Conservation (phyloP, 2,797 vertebrate genomes). For the Sciaenops ocellatus region DNA sequence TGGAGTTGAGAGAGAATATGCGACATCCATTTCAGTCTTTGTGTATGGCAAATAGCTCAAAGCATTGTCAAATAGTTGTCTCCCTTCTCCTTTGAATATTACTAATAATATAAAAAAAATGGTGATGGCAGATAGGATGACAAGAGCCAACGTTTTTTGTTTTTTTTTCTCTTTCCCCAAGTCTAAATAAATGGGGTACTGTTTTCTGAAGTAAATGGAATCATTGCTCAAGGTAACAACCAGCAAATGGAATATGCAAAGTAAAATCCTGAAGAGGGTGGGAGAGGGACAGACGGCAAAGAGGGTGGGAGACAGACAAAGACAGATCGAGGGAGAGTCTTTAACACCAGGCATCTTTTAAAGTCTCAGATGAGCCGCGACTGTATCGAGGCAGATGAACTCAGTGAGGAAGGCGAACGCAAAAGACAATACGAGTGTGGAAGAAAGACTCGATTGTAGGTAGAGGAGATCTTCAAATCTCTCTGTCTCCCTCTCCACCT, state of each 20-base stretch:
- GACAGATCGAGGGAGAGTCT: constrained; percentile 50
- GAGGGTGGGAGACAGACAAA: constrained; percentile 55
- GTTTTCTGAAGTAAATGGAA: constrained; percentile 83
- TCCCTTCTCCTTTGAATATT: constrained; percentile 66
- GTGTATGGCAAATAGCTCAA: constrained; percentile 68
- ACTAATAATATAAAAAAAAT: constrained; percentile 68
- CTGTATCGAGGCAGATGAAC: constrained; percentile 29
- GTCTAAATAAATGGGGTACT: constrained; percentile 73
- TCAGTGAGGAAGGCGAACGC: background rate
- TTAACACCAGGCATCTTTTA: constrained; percentile 53
- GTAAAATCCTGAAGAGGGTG: constrained; percentile 75
- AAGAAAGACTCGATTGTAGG: constrained; percentile 45
- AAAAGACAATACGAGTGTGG: constrained; percentile 16
- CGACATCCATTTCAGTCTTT: constrained; percentile 58
- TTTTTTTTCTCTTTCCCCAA: constrained; percentile 11
- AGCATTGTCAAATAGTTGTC: constrained; percentile 66
- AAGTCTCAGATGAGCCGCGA: constrained; percentile 34
- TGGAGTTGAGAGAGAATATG: constrained; percentile 43
- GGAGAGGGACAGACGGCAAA: constrained; percentile 55
- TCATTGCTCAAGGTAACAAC: constrained; percentile 88
- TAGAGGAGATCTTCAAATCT: constrained; percentile 47
- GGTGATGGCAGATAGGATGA: constrained; percentile 74
- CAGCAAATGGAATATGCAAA: constrained; percentile 89
- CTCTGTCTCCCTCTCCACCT: constrained; percentile 27
- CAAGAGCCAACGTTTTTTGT: constrained; percentile 44